Percentiles rank a stretch among this genome's conserved stretches.
Evolutionary conservation across 2,888 invertebrate genomes (phyloP).

Genomic region (Synanthedon formicaeformis): DNA sequence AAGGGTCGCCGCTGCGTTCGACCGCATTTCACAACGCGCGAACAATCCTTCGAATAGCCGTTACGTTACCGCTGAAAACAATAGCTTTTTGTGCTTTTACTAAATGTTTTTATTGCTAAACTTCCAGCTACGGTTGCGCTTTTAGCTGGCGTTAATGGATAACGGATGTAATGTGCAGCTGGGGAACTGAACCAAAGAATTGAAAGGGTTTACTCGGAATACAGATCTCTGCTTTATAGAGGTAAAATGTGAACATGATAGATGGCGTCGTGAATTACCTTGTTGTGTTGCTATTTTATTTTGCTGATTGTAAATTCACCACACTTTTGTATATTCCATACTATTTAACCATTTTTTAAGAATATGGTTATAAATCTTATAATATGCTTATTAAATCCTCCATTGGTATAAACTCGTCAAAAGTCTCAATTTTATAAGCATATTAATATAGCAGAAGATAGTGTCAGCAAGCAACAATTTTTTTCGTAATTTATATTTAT

Average conservation of each 20-base stretch:
- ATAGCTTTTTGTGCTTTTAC: constrained; percentile 4
- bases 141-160: constrained; percentile 24
- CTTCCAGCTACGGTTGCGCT: not conserved
- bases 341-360: no score
- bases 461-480: no score
- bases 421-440: no score
- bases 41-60: constrained; percentile 7
- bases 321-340: no score
- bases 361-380: no score
- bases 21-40: constrained; percentile 11
- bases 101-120: not conserved
- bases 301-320: no score
- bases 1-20: not conserved
- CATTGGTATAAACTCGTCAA: no score
- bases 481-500: no score
- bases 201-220: not conserved
- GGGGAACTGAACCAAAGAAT: constrained; percentile 5
- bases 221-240: not conserved
- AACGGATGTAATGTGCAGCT: constrained; percentile 23
- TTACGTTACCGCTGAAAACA: constrained; percentile 4
- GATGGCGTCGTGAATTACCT: constrained; percentile 1
- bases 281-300: no score
- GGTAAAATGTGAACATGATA: constrained; percentile 1
- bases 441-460: no score
- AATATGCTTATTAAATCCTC: no score